Conservation (phyloP, 2,113 vertebrate genomes). For the Hippocampus barbouri region DNA sequence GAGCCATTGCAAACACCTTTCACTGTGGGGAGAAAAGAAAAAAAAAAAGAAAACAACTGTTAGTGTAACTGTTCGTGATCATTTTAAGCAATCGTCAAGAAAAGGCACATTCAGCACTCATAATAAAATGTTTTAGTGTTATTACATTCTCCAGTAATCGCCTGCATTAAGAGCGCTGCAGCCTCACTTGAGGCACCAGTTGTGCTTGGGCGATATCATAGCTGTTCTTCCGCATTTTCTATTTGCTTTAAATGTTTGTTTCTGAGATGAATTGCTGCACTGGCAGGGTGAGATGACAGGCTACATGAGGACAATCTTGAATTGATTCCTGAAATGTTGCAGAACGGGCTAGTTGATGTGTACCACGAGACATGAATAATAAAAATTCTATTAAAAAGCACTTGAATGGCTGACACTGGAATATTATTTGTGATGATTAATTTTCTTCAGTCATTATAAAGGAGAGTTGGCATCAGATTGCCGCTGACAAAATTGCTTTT, state of each 20-base stretch:
- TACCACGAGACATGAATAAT: slow-evolving; percentile 87
- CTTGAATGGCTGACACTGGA: slow-evolving; percentile 88
- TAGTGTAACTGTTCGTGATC: slow-evolving; percentile 47
- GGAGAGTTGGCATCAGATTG: slow-evolving; percentile 85
- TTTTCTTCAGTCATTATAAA: slow-evolving; percentile 94
- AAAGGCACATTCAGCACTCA: slow-evolving; percentile 45
- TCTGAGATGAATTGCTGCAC: slow-evolving; percentile 77
- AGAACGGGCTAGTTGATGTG: slow-evolving; percentile 86
- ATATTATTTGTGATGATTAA: slow-evolving; percentile 95
- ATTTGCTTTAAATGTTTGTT: slow-evolving; percentile 81
- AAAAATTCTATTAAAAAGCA: slow-evolving; percentile 97
- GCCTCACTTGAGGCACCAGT: slow-evolving; percentile 52
- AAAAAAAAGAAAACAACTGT: slow-evolving; percentile 20
- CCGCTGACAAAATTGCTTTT: slow-evolving; percentile 91
- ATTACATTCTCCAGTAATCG: slow-evolving; percentile 60
- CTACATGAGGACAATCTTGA: slow-evolving; percentile 87
- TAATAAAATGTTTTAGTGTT: slow-evolving; percentile 59
- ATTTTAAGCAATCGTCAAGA: slow-evolving; percentile 46
- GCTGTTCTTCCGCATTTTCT: slow-evolving; percentile 55
- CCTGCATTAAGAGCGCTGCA: slow-evolving; percentile 62
- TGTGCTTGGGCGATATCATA: slow-evolving; percentile 49
- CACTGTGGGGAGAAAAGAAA: slow-evolving; percentile 24
- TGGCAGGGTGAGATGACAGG: slow-evolving; percentile 80
- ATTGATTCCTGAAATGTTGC: slow-evolving; percentile 89
- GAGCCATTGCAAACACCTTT: slow-evolving; percentile 31